These are phyloP conservation scores for Rhyacichthys aspro DNA, from an alignment of 2,797 vertebrate genomes.

Conservation along the genomic window DNA sequence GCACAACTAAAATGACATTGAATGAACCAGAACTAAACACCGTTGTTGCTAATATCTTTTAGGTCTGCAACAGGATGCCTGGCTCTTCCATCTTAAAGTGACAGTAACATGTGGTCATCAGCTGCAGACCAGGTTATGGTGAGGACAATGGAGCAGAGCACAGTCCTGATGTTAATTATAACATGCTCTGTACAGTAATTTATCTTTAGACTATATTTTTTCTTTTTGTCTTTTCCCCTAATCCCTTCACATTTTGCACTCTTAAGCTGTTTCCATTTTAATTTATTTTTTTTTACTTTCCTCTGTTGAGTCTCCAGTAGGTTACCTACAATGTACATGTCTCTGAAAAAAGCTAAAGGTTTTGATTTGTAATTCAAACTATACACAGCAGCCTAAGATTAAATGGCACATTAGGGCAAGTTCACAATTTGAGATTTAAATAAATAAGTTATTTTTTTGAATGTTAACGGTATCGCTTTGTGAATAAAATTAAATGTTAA, in stretches of 20 bases:
- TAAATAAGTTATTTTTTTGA: no score
- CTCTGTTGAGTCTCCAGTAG: conserved; percentile 50
- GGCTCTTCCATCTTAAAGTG: conserved; percentile 75
- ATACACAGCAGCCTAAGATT: neutral
- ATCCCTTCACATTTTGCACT: conserved; percentile 62
- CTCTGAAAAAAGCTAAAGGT: neutral
- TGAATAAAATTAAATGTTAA: conserved; percentile 23
- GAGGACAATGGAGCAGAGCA: conserved; percentile 23
- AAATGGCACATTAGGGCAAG: neutral
- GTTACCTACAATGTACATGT: conserved; percentile 17
- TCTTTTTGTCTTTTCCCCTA: conserved; percentile 20
- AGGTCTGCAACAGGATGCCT: conserved; percentile 79
- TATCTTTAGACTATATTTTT: conserved; percentile 37
- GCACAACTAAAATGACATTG: neutral
- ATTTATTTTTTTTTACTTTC: conserved; percentile 60
- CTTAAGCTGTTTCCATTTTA: conserved; percentile 57
- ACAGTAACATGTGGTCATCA: conserved; percentile 7
- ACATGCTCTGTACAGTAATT: conserved; percentile 15
- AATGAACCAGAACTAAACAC: neutral
- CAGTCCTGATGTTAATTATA: conserved; percentile 22
- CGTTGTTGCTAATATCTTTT: conserved; percentile 9
- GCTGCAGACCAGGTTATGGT: conserved; percentile 31
- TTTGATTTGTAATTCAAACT: neutral
- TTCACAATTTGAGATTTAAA: no score
- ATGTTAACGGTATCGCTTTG: conserved; percentile 3